Conservation (phyloP, 23 tunicate genomes). For the Halocynthia roretzi region DNA sequence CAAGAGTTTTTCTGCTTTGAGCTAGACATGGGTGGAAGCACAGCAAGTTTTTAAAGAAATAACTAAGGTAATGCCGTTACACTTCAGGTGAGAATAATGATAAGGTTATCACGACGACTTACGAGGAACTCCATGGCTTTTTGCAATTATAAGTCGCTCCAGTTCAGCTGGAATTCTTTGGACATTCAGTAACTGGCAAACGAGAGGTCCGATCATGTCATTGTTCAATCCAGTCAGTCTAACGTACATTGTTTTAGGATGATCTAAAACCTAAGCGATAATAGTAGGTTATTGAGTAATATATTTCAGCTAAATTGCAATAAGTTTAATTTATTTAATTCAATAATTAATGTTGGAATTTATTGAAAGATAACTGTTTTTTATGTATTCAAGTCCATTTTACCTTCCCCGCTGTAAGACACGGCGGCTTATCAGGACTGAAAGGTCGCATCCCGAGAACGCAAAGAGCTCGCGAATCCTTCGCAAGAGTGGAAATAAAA, state of each 20-base stretch:
- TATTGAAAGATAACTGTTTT: too few relatives aligned
- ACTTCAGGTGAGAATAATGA: background rate
- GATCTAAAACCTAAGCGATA: conserved; percentile 34
- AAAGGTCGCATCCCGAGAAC: conserved; percentile 72
- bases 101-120: conserved; percentile 7
- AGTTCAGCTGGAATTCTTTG: conserved; percentile 53
- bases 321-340: too few relatives aligned
- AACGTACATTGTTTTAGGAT: conserved; percentile 52
- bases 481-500: conserved; percentile 44
- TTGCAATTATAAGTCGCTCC: conserved; percentile 30
- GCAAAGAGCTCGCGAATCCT: conserved; percentile 39
- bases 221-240: conserved; percentile 37
- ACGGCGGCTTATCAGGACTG: conserved; percentile 58
- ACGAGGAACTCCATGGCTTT: conserved; percentile 83
- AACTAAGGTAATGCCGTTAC: background rate
- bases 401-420: conserved; percentile 61
- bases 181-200: conserved; percentile 77
- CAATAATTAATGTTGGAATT: too few relatives aligned
- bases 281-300: background rate
- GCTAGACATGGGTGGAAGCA: too few relatives aligned
- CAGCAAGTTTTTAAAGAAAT: too few relatives aligned
- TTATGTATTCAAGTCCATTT: too few relatives aligned
- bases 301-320: background rate
- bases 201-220: conserved; percentile 69
- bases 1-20: too few relatives aligned